A percentile compares a stretch with the other conserved stretches of the same genome.
Conservation (phyloP, 35 echinoderm and acorn worm genomes). For the Heliocidaris tuberculata region DNA sequence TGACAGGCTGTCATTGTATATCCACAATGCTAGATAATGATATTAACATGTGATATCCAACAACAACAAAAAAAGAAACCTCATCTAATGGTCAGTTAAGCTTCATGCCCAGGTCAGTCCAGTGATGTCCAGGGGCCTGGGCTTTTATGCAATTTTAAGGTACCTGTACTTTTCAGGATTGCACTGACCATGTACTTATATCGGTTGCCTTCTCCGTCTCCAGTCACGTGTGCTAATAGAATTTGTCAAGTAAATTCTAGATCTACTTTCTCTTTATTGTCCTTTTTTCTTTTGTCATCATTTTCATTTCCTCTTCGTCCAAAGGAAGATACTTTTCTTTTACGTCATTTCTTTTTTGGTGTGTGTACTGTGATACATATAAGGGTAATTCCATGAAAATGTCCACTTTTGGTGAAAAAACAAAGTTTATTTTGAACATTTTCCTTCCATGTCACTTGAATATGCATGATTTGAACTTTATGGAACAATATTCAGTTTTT, state of each 20-base stretch:
- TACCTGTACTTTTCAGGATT: background rate
- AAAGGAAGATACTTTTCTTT: background rate
- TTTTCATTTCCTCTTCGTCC: background rate
- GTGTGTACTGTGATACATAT: background rate
- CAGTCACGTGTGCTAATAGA: slow-evolving; percentile 4
- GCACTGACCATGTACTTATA: background rate
- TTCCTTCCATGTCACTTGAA: too few relatives aligned
- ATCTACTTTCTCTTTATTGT: slow-evolving; percentile 11
- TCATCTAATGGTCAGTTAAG: background rate
- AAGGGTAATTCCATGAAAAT: too few relatives aligned
- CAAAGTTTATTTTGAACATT: too few relatives aligned
- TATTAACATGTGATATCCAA: background rate
- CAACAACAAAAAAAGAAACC: background rate
- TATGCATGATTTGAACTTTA: too few relatives aligned
- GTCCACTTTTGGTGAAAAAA: too few relatives aligned
- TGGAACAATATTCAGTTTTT: too few relatives aligned
- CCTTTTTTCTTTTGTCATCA: background rate
- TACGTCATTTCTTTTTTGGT: background rate
- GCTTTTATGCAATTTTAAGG: background rate
- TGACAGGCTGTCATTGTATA: background rate
- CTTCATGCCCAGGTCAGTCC: background rate
- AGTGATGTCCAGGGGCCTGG: background rate
- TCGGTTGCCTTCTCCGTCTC: background rate
- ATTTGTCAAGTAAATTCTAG: slow-evolving; percentile 23
- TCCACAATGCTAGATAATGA: background rate